A percentile compares a stretch with the other conserved stretches of the same genome.
Evolutionary conservation across 2,888 invertebrate genomes (phyloP).

Genomic region (Blastobasis lacticolella): DNA sequence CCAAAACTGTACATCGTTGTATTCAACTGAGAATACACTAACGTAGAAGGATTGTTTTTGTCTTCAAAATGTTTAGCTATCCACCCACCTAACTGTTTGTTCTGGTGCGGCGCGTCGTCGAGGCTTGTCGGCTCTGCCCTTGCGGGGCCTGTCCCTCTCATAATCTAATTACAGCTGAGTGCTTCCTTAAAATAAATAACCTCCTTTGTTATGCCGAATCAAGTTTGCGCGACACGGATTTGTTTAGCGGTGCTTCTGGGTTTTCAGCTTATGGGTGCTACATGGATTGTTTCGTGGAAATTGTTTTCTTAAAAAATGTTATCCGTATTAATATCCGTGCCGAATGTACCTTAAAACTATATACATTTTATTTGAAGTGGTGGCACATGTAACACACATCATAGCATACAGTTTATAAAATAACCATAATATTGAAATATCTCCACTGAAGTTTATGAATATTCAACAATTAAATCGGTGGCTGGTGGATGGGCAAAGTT

Average conservation of each 20-base stretch:
- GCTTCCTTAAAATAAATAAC: conserved; percentile 49
- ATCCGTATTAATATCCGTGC: background rate
- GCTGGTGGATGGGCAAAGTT: background rate
- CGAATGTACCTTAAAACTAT: background rate
- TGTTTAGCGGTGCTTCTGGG: conserved; percentile 15
- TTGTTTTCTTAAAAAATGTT: background rate
- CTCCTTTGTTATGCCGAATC: conserved; percentile 42
- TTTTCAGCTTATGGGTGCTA: too few species aligned
- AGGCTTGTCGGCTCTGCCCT: conserved; percentile 10
- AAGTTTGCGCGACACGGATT: conserved; percentile 28
- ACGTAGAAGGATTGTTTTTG: too few species aligned
- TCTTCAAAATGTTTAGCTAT: too few species aligned
- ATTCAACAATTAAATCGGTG: background rate
- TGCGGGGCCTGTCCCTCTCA: conserved; percentile 27
- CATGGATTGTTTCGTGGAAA: too few species aligned
- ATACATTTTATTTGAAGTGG: too few species aligned
- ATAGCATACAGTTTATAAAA: too few species aligned
- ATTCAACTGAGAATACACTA: too few species aligned
- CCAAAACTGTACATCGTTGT: too few species aligned
- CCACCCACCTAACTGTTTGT: too few species aligned
- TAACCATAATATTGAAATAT: too few species aligned
- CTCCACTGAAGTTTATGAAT: background rate
- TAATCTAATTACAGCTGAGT: conserved; percentile 50
- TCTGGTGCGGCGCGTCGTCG: too few species aligned
- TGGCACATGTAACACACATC: too few species aligned